phyloP scores from a whole-genome alignment of 2,888 invertebrate genomes.

The Sarcophaga subvicina region DNA sequence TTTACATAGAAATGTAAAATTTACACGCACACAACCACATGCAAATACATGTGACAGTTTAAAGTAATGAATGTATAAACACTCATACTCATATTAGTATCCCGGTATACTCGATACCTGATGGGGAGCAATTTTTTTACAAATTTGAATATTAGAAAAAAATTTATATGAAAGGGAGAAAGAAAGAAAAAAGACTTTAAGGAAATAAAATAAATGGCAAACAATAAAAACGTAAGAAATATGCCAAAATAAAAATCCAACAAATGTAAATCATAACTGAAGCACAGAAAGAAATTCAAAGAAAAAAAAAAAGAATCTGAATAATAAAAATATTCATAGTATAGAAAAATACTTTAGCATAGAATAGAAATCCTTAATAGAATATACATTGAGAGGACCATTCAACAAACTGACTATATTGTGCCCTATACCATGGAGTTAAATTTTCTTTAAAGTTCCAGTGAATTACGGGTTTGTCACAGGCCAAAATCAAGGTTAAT shows the following conservation, averaged over 20 bases:
- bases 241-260: slow-evolving; percentile 47
- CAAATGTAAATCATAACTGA: slow-evolving; percentile 63
- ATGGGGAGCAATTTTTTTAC: slow-evolving; percentile 20
- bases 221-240: slow-evolving; percentile 53
- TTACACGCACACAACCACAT: not conserved
- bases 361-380: not conserved
- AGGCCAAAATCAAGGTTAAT: no score
- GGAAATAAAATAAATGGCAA: slow-evolving; percentile 51
- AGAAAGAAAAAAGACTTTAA: not conserved
- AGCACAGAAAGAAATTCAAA: slow-evolving; percentile 32
- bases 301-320: not conserved
- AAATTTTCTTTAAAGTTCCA: no score
- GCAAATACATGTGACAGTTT: slow-evolving; percentile 47
- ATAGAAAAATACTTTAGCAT: not conserved
- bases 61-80: slow-evolving; percentile 34
- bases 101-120: not conserved
- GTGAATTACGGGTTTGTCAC: no score
- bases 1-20: slow-evolving; percentile 50
- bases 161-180: slow-evolving; percentile 19
- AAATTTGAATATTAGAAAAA: slow-evolving; percentile 40
- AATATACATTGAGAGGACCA: no score
- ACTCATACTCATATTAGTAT: not conserved
- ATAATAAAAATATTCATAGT: slow-evolving; percentile 43
- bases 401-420: no score
- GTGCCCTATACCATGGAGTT: no score